A percentile compares a stretch with the other conserved stretches of the same genome.
These are phyloP conservation scores for Poecilus cupreus DNA, from an alignment of 2,888 invertebrate species.

Conservation along the genomic window DNA sequence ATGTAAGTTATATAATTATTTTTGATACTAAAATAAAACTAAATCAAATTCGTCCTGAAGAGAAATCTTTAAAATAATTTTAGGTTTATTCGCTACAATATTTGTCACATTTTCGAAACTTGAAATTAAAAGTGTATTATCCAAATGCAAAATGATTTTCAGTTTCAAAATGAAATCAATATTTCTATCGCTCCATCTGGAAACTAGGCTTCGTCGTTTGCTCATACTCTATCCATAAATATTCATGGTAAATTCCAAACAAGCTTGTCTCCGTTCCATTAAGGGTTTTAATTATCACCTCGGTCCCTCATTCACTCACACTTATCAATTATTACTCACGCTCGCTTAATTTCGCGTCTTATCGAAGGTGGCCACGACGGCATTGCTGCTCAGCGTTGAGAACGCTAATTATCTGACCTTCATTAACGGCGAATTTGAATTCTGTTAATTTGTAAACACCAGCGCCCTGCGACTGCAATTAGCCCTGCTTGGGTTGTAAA, in stretches of 20 bases:
- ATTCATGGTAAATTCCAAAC: conserved; percentile 29
- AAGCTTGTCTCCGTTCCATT: conserved; percentile 3
- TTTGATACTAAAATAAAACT: no score
- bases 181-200: not conserved
- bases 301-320: not conserved
- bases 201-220: not conserved
- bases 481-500: conserved; percentile 2
- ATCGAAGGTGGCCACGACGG: not conserved
- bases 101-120: no score
- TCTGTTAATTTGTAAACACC: conserved; percentile 49
- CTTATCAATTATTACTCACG: conserved; percentile 31
- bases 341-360: conserved; percentile 20
- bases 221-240: not conserved
- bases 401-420: conserved; percentile 48
- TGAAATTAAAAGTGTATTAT: no score
- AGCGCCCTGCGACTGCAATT: conserved; percentile 16
- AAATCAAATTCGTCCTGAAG: no score
- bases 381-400: not conserved
- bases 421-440: conserved; percentile 49
- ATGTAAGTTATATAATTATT: no score
- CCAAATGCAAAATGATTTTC: no score
- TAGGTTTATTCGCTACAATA: no score
- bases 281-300: conserved; percentile 28
- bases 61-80: no score
- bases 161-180: no score